Percentiles rank a stretch among this genome's conserved stretches.
These are phyloP conservation scores for Bombyx mandarina DNA, from an alignment of 1,140 invertebrate genomes.

Conservation along the genomic window DNA sequence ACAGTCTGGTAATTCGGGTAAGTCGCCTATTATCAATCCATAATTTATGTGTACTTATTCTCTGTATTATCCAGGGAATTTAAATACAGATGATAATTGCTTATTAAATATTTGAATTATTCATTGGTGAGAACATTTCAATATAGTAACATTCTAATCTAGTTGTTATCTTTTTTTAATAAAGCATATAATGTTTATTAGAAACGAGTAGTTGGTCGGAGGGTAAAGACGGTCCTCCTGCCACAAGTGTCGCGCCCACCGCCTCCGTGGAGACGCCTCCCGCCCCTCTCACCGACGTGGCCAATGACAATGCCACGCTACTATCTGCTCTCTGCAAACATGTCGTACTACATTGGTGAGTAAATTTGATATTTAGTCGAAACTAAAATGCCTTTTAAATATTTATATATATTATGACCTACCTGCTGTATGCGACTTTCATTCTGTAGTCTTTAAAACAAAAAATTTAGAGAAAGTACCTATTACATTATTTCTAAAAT, in stretches of 20 bases:
- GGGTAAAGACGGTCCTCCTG: constrained; percentile 30
- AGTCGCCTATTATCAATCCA: background rate
- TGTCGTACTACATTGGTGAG: constrained; percentile 56
- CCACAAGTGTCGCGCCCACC: background rate
- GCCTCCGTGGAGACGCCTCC: background rate
- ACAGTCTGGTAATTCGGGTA: constrained; percentile 51
- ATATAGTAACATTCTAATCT: too few species aligned
- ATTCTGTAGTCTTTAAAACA: too few species aligned
- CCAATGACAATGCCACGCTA: constrained; percentile 50
- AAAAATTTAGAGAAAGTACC: too few species aligned
- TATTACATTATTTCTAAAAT: too few species aligned
- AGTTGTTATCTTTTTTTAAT: background rate
- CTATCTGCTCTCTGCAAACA: constrained; percentile 58
- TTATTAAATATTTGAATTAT: too few species aligned
- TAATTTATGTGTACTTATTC: background rate
- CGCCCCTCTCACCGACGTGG: constrained; percentile 25
- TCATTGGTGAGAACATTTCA: too few species aligned
- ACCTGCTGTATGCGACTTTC: too few species aligned
- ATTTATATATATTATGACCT: too few species aligned
- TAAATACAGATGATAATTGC: too few species aligned
- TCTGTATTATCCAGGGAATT: too few species aligned
- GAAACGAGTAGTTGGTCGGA: constrained; percentile 66
- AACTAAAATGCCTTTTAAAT: background rate
- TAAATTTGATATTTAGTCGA: background rate
- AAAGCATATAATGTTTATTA: constrained; percentile 8